Evolutionary conservation across 2,888 invertebrate genomes (phyloP), one percentile per base, ranked within the genome.

Genomic region (Spilosoma lubricipeda): DNA sequence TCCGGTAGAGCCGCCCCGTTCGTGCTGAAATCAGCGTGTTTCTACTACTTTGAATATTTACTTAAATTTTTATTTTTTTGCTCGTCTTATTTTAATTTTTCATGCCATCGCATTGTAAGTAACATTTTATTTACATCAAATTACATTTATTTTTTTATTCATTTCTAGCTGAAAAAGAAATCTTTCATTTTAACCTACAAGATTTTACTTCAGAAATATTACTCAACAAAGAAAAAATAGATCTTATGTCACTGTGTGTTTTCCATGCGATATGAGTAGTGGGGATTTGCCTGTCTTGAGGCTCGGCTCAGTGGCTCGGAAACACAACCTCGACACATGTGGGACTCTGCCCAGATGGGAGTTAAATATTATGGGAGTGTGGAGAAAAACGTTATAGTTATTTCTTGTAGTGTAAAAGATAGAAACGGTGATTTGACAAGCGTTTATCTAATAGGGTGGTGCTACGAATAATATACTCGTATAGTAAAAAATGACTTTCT

Each of bases 231-330:
- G 45, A 71, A 69, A 56, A 59, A 65, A 56, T 45, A 65, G 64
- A 36, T 70, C 59, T 81, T 75, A 82, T 72, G 84, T 84, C 84
- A 80, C n/a, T 59, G 27, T 67, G 80, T 80, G 81, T 83, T 84
- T 84, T 84, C 81, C 82, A 82, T 80, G 74, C 76, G 73, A 80
- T 84, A 81, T 84, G 81, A 84, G 78, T 78, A 84, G 82, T 82
- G 79, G 72, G 81, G 76, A 80, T 84, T 77, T 72, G 78, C 74
- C 81, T 76, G 78, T 83, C 83, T 81, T 78, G 77, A 70, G 81
- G 75, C 79, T 70, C 74, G 70, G 75, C 33, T 79, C 81, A 83
- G 52, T 80, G 82, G 82, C 59, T 82, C 77, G 82, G 84, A 82
- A 85, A 84, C 80, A 74, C 77, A 79, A 73, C 76, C 67, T 73